These are phyloP conservation scores for Perodicticus potto DNA, from an alignment of 2,797 vertebrate genomes.

Conservation along the genomic window DNA sequence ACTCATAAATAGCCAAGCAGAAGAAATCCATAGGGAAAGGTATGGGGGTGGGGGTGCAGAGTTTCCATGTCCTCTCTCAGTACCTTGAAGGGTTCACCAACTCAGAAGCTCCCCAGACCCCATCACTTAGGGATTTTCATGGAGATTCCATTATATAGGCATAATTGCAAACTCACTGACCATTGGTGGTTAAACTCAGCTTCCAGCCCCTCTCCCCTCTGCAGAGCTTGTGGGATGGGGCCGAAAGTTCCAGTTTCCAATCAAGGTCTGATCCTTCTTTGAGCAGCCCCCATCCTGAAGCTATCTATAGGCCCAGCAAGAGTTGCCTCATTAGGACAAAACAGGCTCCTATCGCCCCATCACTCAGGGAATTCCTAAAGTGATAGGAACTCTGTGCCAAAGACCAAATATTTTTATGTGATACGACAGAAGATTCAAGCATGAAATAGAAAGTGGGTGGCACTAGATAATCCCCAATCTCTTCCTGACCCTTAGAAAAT, in stretches of 20 bases:
- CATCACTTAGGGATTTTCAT: not conserved
- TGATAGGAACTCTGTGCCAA: not conserved
- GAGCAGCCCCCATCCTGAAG: not conserved
- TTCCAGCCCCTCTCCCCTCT: not conserved
- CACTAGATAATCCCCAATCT: not conserved
- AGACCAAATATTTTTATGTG: not conserved
- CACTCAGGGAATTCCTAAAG: not conserved
- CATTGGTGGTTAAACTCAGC: not conserved
- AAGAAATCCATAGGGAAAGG: not conserved
- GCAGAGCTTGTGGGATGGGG: not conserved
- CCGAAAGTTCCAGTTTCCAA: not conserved
- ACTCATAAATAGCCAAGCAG: not conserved
- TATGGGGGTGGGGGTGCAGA: not conserved
- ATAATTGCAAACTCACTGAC: not conserved
- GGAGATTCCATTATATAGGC: not conserved
- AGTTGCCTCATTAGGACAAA: not conserved
- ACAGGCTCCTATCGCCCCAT: not conserved
- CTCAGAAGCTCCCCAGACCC: not conserved
- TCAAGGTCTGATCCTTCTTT: not conserved
- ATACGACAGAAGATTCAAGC: not conserved
- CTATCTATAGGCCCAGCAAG: not conserved
- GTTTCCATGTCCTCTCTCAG: not conserved
- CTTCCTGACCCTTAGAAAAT: not conserved
- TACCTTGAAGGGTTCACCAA: not conserved
- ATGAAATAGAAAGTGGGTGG: not conserved